Evolutionary conservation across 2,113 vertebrate genomes (phyloP).

Genomic region (Forbesichthys agassizii): DNA sequence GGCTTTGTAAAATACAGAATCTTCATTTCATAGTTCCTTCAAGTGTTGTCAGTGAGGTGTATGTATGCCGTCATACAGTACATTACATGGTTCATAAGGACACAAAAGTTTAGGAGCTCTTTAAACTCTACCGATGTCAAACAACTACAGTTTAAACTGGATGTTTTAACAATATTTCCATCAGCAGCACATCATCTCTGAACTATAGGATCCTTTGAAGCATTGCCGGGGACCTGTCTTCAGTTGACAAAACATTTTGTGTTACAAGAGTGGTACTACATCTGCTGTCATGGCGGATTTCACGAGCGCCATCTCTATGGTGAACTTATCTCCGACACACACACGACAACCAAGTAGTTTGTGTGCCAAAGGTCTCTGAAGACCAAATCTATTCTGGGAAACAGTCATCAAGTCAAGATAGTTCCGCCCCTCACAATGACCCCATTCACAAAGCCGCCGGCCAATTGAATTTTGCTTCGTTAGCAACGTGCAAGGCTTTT

Average conservation of each 20-base stretch:
- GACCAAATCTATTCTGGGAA: slow-evolving; percentile 58
- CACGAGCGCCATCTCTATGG: too few species aligned
- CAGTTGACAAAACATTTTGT: too few species aligned
- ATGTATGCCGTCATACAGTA: slow-evolving; percentile 20
- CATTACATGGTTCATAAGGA: slow-evolving; percentile 21
- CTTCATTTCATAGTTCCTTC: slow-evolving; percentile 18
- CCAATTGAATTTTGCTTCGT: slow-evolving; percentile 17
- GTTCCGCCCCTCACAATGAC: background rate
- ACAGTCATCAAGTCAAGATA: slow-evolving; percentile 70
- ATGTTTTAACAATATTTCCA: too few species aligned
- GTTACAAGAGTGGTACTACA: too few species aligned
- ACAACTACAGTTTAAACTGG: too few species aligned
- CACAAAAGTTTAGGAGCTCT: too few species aligned
- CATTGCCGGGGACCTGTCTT: too few species aligned
- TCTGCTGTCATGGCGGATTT: too few species aligned
- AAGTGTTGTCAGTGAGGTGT: slow-evolving; percentile 18
- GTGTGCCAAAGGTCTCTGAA: slow-evolving; percentile 14
- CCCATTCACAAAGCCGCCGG: slow-evolving; percentile 14
- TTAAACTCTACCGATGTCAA: too few species aligned
- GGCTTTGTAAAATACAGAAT: slow-evolving; percentile 37
- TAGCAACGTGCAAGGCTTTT: slow-evolving; percentile 14
- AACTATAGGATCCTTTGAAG: too few species aligned
- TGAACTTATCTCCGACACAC: background rate
- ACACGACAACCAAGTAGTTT: slow-evolving; percentile 23
- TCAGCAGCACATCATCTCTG: too few species aligned